Evolutionary conservation across 1,140 invertebrate species (phyloP), one percentile per base, ranked within the genome.

Genomic region (Hetaerina americana): DNA sequence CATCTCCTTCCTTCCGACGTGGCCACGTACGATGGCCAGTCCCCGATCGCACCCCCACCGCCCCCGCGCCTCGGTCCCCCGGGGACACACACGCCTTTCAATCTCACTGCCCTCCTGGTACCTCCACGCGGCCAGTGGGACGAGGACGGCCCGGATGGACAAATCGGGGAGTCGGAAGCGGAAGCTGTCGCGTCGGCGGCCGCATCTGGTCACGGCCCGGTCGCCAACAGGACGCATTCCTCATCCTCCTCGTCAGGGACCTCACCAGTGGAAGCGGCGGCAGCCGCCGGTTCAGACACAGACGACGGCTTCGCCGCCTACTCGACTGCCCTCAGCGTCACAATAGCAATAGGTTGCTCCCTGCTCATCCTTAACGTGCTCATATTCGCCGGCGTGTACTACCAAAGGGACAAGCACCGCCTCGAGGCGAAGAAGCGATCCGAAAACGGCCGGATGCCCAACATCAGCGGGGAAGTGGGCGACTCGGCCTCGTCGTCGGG

Each of bases 381-480:
- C 12, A 94, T 97, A 75, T 96, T 97, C 78, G 93, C 93, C 29
- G 94, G 94, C 1, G 92, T 97, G 0, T 97, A 95, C 77, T 96
- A 96, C 79, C 94, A 96, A 78, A 84, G 93, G 15, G 93, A 96
- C 77, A 94, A 94, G 78, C 88, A 90, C 22, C 84, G 90, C 74
- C 84, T 90, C 0, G 77, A 78, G 68, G 84, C 87, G 29, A 91
- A 91, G 76, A 90, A 92, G 76, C 84, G 90, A 0, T 89, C 90
- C 67, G 90, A 92, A 77, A 93, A 93, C 73, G 90, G 91, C 0
- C 90, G 92, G 79, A 91, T 92, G 88, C 90, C 90, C 75, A 92
- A 90, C 74, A 92, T 92, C 69, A 92, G 90, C 78, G 90, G 90
- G 0, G 91, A 92, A 76, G 78, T 91, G 27, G 88, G 90, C 77